Evolutionary conservation across 1,140 invertebrate species (phyloP).

Genomic region (Dreissena polymorpha): DNA sequence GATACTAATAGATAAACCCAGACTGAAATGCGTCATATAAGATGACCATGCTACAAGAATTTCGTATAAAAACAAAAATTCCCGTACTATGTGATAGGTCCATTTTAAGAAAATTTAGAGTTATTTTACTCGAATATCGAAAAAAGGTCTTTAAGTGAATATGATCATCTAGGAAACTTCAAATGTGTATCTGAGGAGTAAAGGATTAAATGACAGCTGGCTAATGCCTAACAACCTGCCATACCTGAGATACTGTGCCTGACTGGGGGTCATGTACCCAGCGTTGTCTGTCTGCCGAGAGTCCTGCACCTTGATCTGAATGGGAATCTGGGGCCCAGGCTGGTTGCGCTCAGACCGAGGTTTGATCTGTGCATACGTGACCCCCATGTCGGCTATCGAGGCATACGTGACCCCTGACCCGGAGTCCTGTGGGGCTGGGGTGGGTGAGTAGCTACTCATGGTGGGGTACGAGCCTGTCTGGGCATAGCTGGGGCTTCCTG

Average conservation of each 20-base stretch:
- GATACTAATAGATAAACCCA: too few species aligned
- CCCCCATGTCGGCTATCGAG: slow-evolving; percentile 24
- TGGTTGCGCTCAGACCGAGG: slow-evolving; percentile 54
- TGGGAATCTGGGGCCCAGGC: slow-evolving; percentile 64
- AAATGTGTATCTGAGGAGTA: too few species aligned
- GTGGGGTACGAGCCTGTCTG: background rate
- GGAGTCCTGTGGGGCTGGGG: background rate
- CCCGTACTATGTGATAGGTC: too few species aligned
- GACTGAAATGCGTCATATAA: too few species aligned
- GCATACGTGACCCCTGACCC: slow-evolving; percentile 1
- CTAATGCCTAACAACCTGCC: background rate
- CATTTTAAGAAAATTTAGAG: too few species aligned
- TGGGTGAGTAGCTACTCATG: background rate
- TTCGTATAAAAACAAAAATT: too few species aligned
- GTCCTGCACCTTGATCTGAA: slow-evolving; percentile 54
- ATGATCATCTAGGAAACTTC: too few species aligned
- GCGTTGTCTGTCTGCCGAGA: slow-evolving; percentile 49
- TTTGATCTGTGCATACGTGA: slow-evolving; percentile 50
- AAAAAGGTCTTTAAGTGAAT: too few species aligned
- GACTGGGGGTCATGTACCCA: slow-evolving; percentile 36
- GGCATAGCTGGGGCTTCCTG: slow-evolving; percentile 21
- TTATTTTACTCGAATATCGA: too few species aligned
- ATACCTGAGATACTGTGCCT: slow-evolving; percentile 39
- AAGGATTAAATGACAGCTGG: too few species aligned
- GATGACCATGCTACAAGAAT: too few species aligned